A percentile compares a stretch with the other conserved stretches of the same genome.
phyloP scores from a whole-genome alignment of 2,797 vertebrate genomes.

The Jordanella pulchra region DNA sequence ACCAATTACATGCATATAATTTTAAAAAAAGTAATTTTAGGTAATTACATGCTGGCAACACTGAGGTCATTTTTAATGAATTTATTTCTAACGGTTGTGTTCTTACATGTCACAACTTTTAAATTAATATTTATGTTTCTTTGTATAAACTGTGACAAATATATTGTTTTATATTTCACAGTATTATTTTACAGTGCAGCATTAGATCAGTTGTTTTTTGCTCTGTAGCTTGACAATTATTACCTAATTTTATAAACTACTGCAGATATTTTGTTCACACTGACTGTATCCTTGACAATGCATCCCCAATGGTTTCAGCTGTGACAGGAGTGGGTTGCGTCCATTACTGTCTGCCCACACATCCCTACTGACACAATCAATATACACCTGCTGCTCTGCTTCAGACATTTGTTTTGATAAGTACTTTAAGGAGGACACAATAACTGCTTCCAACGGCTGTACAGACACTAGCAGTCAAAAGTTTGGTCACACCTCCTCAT shows the following conservation, averaged over 20 bases:
- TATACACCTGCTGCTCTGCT: conserved; percentile 25
- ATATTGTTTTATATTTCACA: too few species aligned
- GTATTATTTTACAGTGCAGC: too few species aligned
- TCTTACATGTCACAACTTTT: too few species aligned
- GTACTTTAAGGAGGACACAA: not conserved
- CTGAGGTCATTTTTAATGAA: too few species aligned
- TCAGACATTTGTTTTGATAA: conserved; percentile 27
- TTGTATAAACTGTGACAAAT: too few species aligned
- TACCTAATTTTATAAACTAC: conserved; percentile 25
- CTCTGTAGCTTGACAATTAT: not conserved
- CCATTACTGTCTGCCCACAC: conserved; percentile 59
- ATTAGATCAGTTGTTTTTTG: not conserved
- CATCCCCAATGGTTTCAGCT: conserved; percentile 46
- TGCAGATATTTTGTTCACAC: not conserved
- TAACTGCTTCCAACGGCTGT: conserved; percentile 31
- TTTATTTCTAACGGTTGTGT: too few species aligned
- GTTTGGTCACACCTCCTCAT: too few species aligned
- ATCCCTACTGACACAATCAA: conserved; percentile 53
- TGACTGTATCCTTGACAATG: conserved; percentile 33
- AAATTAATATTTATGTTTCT: too few species aligned
- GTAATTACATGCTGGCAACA: too few species aligned
- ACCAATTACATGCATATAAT: too few species aligned
- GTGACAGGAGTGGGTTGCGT: conserved; percentile 39
- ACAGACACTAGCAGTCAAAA: not conserved
- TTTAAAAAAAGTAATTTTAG: too few species aligned